phyloP scores from a whole-genome alignment of 2,797 vertebrate genomes.

The Chelmon rostratus region DNA sequence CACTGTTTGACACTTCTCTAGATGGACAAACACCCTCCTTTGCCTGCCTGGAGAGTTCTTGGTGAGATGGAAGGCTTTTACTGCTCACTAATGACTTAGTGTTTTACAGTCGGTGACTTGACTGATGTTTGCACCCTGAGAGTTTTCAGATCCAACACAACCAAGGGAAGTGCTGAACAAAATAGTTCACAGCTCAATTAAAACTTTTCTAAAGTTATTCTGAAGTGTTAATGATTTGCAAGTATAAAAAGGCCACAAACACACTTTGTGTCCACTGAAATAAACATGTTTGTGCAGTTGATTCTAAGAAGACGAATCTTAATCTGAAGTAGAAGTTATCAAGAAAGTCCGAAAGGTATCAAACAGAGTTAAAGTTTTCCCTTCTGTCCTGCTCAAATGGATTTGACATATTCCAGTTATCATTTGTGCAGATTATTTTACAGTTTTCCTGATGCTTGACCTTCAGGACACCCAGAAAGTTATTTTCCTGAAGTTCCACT shows the following conservation, averaged over 20 bases:
- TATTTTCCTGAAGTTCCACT: background rate
- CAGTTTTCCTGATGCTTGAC: background rate
- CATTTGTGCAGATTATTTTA: background rate
- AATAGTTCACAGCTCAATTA: background rate
- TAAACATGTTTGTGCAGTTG: background rate
- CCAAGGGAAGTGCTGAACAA: background rate
- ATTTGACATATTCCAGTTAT: background rate
- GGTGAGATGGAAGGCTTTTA: background rate
- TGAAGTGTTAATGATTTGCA: conserved; percentile 2
- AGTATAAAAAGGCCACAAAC: background rate
- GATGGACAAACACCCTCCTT: background rate
- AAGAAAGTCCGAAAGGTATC: background rate
- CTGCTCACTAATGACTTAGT: background rate
- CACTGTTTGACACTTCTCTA: background rate
- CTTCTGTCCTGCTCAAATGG: background rate
- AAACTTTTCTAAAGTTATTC: background rate
- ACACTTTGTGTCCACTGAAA: background rate
- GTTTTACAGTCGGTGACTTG: background rate
- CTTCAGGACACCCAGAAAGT: background rate
- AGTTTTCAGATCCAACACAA: background rate
- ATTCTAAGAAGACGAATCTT: too few species aligned
- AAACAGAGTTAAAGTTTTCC: background rate
- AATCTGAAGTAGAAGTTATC: background rate
- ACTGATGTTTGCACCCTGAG: background rate
- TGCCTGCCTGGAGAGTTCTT: background rate